Evolutionary conservation across 1,140 invertebrate genomes (phyloP), one percentile per base, ranked within the genome.

Genomic region (Cydia pomonella): DNA sequence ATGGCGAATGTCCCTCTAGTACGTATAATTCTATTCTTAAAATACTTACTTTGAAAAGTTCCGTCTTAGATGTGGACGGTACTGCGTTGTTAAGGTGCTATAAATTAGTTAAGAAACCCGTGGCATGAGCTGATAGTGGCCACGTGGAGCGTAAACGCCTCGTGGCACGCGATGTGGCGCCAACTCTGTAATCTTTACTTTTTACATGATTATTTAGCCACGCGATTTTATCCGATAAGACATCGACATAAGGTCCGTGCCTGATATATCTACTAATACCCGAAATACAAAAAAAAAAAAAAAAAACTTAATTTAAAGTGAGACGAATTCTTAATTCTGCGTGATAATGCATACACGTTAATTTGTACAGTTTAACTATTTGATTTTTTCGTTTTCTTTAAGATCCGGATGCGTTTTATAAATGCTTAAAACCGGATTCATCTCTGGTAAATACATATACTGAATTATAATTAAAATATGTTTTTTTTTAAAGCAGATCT

Each of bases 41-140:
- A 44, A 44, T 18, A 13, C 6, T 18, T 38, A 38, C 33, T 50
- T 50, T 12, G 5, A 10, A 59, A 21, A 23, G 18, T 21, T 23
- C 21, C 23, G 47, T 50, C 53, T 59, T 59, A 59, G 53, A 33
- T 38, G 64, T 33, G 10, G 64, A 33, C 64, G 64, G 64, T 69
- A 33, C 64, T 38, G 13, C 27, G n/a, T n/a, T 29, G 64, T 69
- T n/a, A 18, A 69, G 63, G 25, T 33, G 29, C 29, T 69, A 69
- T 69, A 69, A 69, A 69, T 69, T 69, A 69, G 64, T 69, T 69
- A 69, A 66, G 27, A 33, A 69, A 69, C 64, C n/a, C 64, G 64
- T 69, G 64, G 29, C 64, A 33, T 69, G 29, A 21, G 64, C 64
- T 69, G 64, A 69, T 69, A 38, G 64, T 69, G 64, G n/a, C 16